Base-by-base conservation (phyloP, 1,140 invertebrate genomes). In the Macrobrachium nipponense region DNA sequence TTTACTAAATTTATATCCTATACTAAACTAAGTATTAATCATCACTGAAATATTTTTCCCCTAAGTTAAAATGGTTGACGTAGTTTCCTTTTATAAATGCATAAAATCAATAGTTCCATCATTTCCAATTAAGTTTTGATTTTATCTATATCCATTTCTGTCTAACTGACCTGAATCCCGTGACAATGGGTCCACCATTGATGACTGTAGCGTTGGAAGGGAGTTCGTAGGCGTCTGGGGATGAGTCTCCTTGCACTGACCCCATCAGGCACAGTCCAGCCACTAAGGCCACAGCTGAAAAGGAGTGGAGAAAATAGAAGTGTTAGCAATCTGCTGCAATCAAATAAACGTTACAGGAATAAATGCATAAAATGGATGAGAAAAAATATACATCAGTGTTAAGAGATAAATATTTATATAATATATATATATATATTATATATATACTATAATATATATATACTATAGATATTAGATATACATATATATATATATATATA, bases 131-230 rank as follows among this genome's bases (percentile, higher is more conserved):
- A 2, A 36, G 27, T 36, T 36, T 36, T 36, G 27, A 10, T 51
- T 51, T 51, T 0, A 51, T 51, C 8, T 3, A 12, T 51, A 8
- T 51, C 8, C 12, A 12, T 51, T 20, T n/a, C 15, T 17, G n/a
- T 14, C 2, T 17, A 14, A 59, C 88, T 79, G 20, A 89, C 88
- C 88, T 89, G 88, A 89, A 89, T 20, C 88, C 88, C n/a, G 88
- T 89, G 64, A 86, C 75, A 51, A 89, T 89, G 20, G 86, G 88
- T 7, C 88, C 88, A 76, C 86, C 86, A 66, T 89, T 89, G 79
- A 89, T 82, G 59, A 87, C 88, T 17, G 88, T 82, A 43, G 88
- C 78, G 79, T 89, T 89, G 59, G 88, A 89, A 23, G 88, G 88
- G 14, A 89, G 79, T 44, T 87, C 86, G 75, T 85, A 89, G 59